Evolutionary conservation across 2,113 vertebrate species (phyloP).

Genomic region (Parus major): DNA sequence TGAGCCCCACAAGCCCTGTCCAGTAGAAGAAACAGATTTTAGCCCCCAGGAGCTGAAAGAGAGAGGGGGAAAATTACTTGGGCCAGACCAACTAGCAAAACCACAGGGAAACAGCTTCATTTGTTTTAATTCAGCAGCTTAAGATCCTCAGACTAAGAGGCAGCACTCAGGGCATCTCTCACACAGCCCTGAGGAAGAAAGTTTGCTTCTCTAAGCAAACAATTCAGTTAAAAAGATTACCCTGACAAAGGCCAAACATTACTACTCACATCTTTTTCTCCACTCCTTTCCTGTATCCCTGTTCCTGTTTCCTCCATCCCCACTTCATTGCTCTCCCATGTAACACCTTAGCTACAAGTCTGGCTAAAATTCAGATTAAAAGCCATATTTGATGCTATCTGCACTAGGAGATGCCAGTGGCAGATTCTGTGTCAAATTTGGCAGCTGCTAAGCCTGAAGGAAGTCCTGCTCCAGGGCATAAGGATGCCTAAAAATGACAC

Average conservation of each 20-base stretch:
- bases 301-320: background rate
- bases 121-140: background rate
- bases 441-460: background rate
- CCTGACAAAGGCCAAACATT: background rate
- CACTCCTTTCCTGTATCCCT: background rate
- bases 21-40: background rate
- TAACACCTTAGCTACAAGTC: background rate
- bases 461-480: background rate
- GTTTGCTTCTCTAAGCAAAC: background rate
- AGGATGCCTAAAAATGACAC: background rate
- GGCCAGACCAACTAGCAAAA: background rate
- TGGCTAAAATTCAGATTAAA: background rate
- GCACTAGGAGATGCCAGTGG: background rate
- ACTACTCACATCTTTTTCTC: background rate
- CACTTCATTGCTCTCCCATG: background rate
- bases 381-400: background rate
- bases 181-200: background rate
- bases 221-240: background rate
- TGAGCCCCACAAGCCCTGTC: background rate
- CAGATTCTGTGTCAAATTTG: background rate
- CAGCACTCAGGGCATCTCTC: accelerated
- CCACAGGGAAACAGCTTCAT: background rate
- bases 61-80: background rate
- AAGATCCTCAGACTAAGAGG: background rate
- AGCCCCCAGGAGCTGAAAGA: background rate